Percentiles rank a stretch among this genome's conserved stretches.
phyloP scores from a whole-genome alignment of 2,113 vertebrate genomes.

The Indri indri region DNA sequence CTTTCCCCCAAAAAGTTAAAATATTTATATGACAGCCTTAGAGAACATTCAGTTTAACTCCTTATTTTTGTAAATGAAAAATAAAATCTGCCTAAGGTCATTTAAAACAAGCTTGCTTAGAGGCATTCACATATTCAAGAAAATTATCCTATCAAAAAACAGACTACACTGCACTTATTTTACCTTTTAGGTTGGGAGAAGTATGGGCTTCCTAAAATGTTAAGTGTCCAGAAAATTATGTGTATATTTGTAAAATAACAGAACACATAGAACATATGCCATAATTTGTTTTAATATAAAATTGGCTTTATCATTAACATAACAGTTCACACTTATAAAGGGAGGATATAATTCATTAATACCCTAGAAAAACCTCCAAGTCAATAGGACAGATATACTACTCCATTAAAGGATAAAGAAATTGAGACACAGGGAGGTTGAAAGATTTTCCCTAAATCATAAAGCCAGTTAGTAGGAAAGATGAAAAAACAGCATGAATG shows the following conservation, averaged over 20 bases:
- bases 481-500: not conserved
- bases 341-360: not conserved
- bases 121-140: not conserved
- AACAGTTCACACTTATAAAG: not conserved
- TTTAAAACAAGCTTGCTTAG: conserved; percentile 17
- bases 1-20: not conserved
- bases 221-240: not conserved
- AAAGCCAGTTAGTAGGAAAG: not conserved
- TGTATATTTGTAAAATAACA: not conserved
- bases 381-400: not conserved
- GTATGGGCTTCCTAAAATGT: not conserved
- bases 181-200: not conserved
- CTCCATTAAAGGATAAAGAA: not conserved
- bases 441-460: not conserved
- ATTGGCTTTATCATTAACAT: not conserved
- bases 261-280: not conserved
- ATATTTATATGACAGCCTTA: not conserved
- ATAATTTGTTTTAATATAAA: conserved; percentile 10
- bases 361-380: not conserved
- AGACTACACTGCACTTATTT: not conserved
- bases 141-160: not conserved
- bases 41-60: not conserved
- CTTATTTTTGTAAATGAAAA: conserved; percentile 42
- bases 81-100: not conserved
- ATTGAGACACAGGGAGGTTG: not conserved